Base-by-base conservation (phyloP, 2,888 invertebrate species). In the Choristoneura rosaceana region DNA sequence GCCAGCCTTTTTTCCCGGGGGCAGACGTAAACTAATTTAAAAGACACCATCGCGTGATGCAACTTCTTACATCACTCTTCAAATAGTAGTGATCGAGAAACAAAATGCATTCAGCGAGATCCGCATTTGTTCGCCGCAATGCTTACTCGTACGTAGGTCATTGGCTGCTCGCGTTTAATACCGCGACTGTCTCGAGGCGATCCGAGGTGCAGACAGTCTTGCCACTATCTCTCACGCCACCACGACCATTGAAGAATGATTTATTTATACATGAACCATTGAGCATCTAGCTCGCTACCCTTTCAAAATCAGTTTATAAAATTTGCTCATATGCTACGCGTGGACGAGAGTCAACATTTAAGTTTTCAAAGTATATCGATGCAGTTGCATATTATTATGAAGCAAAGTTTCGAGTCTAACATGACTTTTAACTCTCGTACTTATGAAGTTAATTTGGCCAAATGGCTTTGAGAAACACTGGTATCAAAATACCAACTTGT, bases 181-280 rank as follows among this genome's bases (percentile, higher is more conserved):
- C 55, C 69, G 55, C 55, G 12, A 34, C 43, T 33, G 43, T 12
- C 69, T 55, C 52, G 10, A 43, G 43, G n/a, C 69, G 41, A 55
- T 25, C 25, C 55, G 10, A 3, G 55, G 25, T 55, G 25, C 55
- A 55, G 25, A 25, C 55, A 52, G 33, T 59, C 50, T 60, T 43
- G 43, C 10, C 55, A 17, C 52, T 61, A 60, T 69, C 61, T 69
- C 33, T 69, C 55, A 62, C 50, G 69, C 55, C 62, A 62, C 55
- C n/a, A n/a, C 47, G 47, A 47, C 47, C 7, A 4, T 47, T 7
- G 47, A 52, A 17, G 55, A 55, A 55, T 55, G 55, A 25, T 55
- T 12, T 25, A 52, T 17, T 52, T 55, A 12, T 10, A 12, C 25
- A 25, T 12, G 55, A 25, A 25, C 25, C 55, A 55, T 1, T 55